Base-by-base conservation (phyloP, 2,888 invertebrate genomes). In the Mythimna pallens region DNA sequence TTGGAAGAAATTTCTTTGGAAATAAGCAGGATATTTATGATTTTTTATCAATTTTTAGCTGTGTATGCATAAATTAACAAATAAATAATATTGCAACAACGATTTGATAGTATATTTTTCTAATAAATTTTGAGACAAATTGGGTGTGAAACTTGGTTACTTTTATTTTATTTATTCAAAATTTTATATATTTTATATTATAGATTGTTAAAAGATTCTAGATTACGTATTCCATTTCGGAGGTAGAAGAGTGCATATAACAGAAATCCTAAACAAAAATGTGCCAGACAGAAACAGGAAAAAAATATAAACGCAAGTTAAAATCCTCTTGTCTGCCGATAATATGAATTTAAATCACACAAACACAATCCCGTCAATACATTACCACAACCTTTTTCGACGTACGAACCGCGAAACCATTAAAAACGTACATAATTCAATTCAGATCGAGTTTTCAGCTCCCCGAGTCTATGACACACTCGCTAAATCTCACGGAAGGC, bases 401-500 rank as follows among this genome's bases (percentile, higher is more conserved):
- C 90, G 88, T 89, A 89, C 90, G 87, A 89, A 93, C 92, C 93
- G 91, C 93, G 90, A 83, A 88, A 83, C 93, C 93, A 93, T 94
- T 93, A 94, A 93, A 93, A 89, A 90, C 90, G 91, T 89, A 90
- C 94, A 95, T 95, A 95, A 94, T 92, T 96, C 95, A 95, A 92
- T 89, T 86, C 90, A 90, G 93, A 93, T 93, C 94, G 93, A 92
- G 93, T 91, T 91, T 91, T 90, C 93, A 92, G 92, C 92, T 89
- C 91, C 89, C 91, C 92, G 91, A 93, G 93, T 95, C 95, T 95
- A 94, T 95, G 95, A 94, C 95, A 93, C 92, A 91, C 93, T 92
- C 94, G 94, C 95, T 95, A 95, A 95, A 95, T 95, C 95, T 95
- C 94, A 92, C 93, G 92, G 94, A 95, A 96, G 96, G 96, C 96